These are phyloP conservation scores for Agriopis aurantiaria DNA, from an alignment of 2,888 invertebrate genomes.

Conservation along the genomic window DNA sequence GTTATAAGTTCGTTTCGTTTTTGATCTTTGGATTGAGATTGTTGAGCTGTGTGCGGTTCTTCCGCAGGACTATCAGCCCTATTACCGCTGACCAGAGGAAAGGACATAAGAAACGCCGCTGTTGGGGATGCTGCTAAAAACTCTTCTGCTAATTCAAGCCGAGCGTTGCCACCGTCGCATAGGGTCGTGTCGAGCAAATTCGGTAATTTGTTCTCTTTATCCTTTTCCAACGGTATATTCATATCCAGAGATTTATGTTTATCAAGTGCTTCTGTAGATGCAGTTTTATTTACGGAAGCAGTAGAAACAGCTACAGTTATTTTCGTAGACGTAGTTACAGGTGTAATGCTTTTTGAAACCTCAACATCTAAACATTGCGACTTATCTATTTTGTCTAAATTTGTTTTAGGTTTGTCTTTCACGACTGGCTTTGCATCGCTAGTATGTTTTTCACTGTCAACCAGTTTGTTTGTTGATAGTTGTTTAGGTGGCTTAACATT, in stretches of 20 bases:
- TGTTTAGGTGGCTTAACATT: constrained; percentile 18
- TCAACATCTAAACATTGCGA: constrained; percentile 9
- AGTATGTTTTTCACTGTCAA: constrained; percentile 12
- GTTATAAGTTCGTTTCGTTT: constrained; percentile 59
- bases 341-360: constrained; percentile 14
- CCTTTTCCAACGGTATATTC: constrained; percentile 57
- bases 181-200: constrained; percentile 74
- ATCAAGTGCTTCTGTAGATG: constrained; percentile 44
- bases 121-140: constrained; percentile 89
- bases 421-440: constrained; percentile 9
- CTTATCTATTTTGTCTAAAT: constrained; percentile 21
- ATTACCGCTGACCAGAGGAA: constrained; percentile 89
- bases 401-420: constrained; percentile 23
- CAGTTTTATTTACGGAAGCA: constrained; percentile 41
- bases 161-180: constrained; percentile 85
- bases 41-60: constrained; percentile 60
- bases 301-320: constrained; percentile 29
- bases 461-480: constrained; percentile 17
- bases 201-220: constrained; percentile 72
- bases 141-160: constrained; percentile 85
- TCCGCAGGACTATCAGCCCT: constrained; percentile 83
- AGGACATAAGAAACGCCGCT: constrained; percentile 91
- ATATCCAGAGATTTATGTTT: constrained; percentile 57
- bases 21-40: constrained; percentile 58
- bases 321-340: constrained; percentile 26